Evolutionary conservation across 1,140 invertebrate genomes (phyloP).

Genomic region (Leptinotarsa defecta): DNA sequence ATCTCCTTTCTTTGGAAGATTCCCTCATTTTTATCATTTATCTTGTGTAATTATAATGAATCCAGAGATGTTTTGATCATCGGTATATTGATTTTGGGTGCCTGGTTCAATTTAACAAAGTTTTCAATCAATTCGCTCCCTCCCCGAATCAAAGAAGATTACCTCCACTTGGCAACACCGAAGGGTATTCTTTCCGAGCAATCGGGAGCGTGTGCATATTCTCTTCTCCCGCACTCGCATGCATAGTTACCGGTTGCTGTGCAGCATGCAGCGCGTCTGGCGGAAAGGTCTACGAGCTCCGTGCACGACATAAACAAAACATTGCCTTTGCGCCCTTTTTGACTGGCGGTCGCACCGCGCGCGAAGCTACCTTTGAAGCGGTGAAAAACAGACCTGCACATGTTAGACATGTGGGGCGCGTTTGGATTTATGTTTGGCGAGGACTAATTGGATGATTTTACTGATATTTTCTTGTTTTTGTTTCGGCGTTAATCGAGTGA

Average conservation of each 20-base stretch:
- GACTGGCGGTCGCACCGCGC: conserved; percentile 6
- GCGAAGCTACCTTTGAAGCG: conserved; percentile 2
- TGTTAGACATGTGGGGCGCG: conserved; percentile 6
- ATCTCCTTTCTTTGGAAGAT: too few species aligned
- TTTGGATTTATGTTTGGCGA: conserved; percentile 9
- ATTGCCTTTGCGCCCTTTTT: conserved; percentile 14
- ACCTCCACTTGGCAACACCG: not conserved
- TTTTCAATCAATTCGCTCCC: too few species aligned
- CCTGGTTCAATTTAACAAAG: too few species aligned
- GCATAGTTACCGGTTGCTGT: conserved; percentile 2
- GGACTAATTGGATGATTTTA: conserved; percentile 14
- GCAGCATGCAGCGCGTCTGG: conserved; percentile 1
- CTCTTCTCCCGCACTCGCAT: not conserved
- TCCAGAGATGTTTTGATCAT: too few species aligned
- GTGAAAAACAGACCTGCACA: conserved; percentile 14
- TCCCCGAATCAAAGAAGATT: not conserved
- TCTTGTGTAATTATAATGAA: too few species aligned
- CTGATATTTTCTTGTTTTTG: not conserved
- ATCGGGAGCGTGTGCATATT: conserved; percentile 4
- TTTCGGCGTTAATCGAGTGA: conserved; percentile 6
- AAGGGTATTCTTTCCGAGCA: not conserved
- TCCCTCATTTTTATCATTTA: too few species aligned
- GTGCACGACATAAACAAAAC: conserved; percentile 1
- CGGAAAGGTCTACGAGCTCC: conserved; percentile 1
- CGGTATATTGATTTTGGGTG: too few species aligned